Conservation (phyloP, 1,140 invertebrate genomes). For the Drosophila virilis region DNA sequence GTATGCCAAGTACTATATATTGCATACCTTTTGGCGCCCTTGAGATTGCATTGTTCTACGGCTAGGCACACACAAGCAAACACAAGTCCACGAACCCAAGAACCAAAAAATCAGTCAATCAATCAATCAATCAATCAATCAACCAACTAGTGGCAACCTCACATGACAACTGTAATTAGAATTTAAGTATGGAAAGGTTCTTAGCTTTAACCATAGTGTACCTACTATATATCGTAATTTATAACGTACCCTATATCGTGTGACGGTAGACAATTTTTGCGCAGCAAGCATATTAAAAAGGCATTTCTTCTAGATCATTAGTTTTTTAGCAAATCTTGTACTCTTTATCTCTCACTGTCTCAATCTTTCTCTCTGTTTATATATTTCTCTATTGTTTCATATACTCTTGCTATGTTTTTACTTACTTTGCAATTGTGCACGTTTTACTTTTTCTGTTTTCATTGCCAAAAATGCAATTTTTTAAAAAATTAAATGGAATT, state of each 20-base stretch:
- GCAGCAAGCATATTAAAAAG: slow-evolving; percentile 68
- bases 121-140: slow-evolving; percentile 36
- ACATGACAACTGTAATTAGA: slow-evolving; percentile 68
- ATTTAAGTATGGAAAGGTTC: slow-evolving; percentile 69
- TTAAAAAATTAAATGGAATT: slow-evolving; percentile 28
- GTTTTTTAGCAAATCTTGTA: slow-evolving; percentile 52
- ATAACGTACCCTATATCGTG: slow-evolving; percentile 41
- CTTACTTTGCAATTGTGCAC: slow-evolving; percentile 58
- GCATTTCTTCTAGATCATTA: slow-evolving; percentile 64
- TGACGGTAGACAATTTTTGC: slow-evolving; percentile 64
- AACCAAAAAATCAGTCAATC: slow-evolving; percentile 24
- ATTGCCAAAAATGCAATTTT: slow-evolving; percentile 22
- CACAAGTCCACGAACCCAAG: slow-evolving; percentile 20
- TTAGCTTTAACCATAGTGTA: slow-evolving; percentile 69
- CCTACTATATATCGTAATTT: slow-evolving; percentile 34
- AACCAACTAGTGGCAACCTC: slow-evolving; percentile 57
- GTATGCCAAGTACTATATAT: slow-evolving; percentile 70
- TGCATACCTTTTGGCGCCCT: slow-evolving; percentile 75
- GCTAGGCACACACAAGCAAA: slow-evolving; percentile 60
- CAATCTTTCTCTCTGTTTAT: slow-evolving; percentile 6
- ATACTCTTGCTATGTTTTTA: slow-evolving; percentile 31
- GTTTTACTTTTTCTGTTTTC: slow-evolving; percentile 49
- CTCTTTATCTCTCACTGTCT: slow-evolving; percentile 12
- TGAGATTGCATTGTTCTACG: slow-evolving; percentile 74
- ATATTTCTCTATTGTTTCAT: slow-evolving; percentile 16